phyloP scores from a whole-genome alignment of 2,888 invertebrate genomes.

The Drosophila mayaguana region DNA sequence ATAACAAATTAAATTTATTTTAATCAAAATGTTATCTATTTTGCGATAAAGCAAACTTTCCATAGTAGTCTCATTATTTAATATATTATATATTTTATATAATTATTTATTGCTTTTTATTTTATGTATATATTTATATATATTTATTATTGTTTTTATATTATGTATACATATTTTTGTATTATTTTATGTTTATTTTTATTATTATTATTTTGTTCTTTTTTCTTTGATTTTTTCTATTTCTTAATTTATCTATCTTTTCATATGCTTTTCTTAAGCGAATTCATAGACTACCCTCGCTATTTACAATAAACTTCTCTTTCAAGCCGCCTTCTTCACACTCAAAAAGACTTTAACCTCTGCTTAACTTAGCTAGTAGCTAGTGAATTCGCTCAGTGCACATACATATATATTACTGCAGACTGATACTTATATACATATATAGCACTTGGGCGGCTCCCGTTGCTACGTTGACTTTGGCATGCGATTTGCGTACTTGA shows the following conservation, averaged over 20 bases:
- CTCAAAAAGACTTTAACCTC: background rate
- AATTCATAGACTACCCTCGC: too few species aligned
- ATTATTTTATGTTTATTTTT: too few species aligned
- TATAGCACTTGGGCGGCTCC: constrained; percentile 61
- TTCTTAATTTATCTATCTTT: too few species aligned
- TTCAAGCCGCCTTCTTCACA: background rate
- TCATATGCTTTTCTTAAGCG: too few species aligned
- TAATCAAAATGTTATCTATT: background rate
- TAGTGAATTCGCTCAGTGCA: background rate
- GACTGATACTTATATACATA: constrained; percentile 9
- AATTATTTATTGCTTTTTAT: background rate
- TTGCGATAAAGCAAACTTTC: background rate
- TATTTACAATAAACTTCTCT: too few species aligned
- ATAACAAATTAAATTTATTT: too few species aligned
- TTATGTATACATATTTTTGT: too few species aligned
- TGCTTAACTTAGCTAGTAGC: background rate
- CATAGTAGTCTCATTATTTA: too few species aligned
- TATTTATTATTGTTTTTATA: too few species aligned
- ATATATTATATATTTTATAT: background rate
- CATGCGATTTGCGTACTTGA: constrained; percentile 66
- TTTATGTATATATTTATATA: too few species aligned
- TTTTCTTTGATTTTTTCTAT: too few species aligned
- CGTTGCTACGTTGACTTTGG: constrained; percentile 61
- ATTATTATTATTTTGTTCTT: too few species aligned
- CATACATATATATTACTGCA: background rate